Base-by-base conservation (phyloP, 1,140 invertebrate genomes). In the Diplogasteroides magnus region DNA sequence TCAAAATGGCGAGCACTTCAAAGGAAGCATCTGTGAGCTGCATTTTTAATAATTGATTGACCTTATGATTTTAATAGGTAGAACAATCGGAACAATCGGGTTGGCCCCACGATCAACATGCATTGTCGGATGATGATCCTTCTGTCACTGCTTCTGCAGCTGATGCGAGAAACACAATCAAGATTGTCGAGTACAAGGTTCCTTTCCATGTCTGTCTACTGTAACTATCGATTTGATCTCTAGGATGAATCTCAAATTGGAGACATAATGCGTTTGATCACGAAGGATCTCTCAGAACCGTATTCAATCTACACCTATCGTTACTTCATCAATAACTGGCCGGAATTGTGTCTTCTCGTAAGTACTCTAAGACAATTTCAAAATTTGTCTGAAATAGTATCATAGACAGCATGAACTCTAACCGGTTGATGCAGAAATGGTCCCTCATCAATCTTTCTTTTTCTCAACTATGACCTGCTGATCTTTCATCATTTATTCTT, bases 291-390 rank as follows among this genome's bases (percentile, higher is more conserved):
- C 74, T 97, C 94, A 72, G 96, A 99, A 88, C 96, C 96, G 31
- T 99, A 99, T 87, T 98, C 94, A 71, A 97, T 99, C 86, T 99
- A 98, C 85, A 98, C 96, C 48, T 99, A 99, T 87, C 89, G 96
- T 87, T 99, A 98, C 88, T 99, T 99, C 87, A 98, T 98, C 84
- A 93, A 98, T 84, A 98, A 98, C 85, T 98, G 96, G 96, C 96
- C 96, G 84, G 93, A 97, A 86, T 86, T 98, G 69, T 98, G 95
- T 86, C 96, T 97, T 86, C 87, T 98, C 86, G 91, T 91, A 87
- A 88, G 89, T 86, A 64, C 3, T 64, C 19, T 64, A 76, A 66
- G 13, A 29, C 3, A 31, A 2, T 64, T 64, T 74, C 28, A 26
- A n/a, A 27, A 14, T n/a, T n/a, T n/a, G n/a, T n/a, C n/a, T n/a